Evolutionary conservation across 1,140 invertebrate species (phyloP), one percentile per base, ranked within the genome.

Genomic region (Anagrus nilaparvatae): DNA sequence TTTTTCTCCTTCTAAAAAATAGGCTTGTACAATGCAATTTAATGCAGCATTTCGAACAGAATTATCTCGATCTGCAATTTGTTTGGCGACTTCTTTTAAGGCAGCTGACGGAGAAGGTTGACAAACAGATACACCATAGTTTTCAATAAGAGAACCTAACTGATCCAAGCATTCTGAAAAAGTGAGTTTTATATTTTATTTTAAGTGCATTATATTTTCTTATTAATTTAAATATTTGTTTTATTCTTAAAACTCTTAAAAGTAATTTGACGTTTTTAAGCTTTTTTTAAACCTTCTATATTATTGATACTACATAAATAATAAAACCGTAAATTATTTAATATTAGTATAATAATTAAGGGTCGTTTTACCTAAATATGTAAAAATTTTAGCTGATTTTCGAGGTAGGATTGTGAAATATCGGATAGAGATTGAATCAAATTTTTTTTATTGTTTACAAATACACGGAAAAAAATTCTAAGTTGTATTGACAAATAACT

Each of bases 21-120:
- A 97, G 0, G 86, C 92, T 52, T 85, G 79, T 12, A 96, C 87
- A 31, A 96, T 79, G 52, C 87, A 89, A 69, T 97, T 98, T 3
- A 98, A 70, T 2, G 95, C 93, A 9, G 92, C 92, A 64, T 88
- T 96, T 38, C 95, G 73, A 29, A 98, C 95, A n/a, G 82, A 81
- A 67, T 92, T 97, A 66, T 99, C 95, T 23, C 92, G 69, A 67
- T 99, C 94, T 2, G 87, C 82, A 54, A 99, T 96, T 59, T 96
- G 92, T 32, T 84, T 82, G 1, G 92, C 91, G 13, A 99, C 80
- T 69, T 93, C 86, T 61, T 93, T 92, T 2, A 97, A 59, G n/a
- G 88, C 81, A 12, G 75, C 76, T 31, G 76, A 72, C 0, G 84
- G 79, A 1, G 78, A 75, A 0, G 85, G 82, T 54, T 82, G 81